phyloP scores from a whole-genome alignment of 1,140 invertebrate genomes.

The Neodiprion fabricii region DNA sequence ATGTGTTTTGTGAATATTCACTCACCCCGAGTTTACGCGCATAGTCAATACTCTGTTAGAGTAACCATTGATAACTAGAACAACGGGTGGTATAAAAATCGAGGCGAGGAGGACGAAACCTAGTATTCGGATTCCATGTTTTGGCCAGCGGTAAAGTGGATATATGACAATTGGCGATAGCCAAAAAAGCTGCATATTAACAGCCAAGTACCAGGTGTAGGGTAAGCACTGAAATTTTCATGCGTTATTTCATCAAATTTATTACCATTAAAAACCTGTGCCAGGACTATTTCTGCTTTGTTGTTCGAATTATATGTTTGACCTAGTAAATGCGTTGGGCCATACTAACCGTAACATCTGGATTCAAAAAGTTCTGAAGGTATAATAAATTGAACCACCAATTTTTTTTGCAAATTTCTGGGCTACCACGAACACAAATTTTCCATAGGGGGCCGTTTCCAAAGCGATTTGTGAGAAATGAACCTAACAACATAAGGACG shows the following conservation, averaged over 20 bases:
- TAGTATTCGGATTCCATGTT: constrained; percentile 13
- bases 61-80: background rate
- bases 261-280: too few relatives aligned
- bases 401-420: constrained; percentile 53
- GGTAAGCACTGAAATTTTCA: constrained; percentile 49
- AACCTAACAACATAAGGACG: constrained; percentile 62
- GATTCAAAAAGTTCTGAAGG: constrained; percentile 65
- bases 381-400: constrained; percentile 70
- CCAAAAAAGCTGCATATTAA: too few relatives aligned
- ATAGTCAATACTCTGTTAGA: background rate
- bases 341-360: constrained; percentile 44
- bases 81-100: background rate
- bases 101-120: background rate
- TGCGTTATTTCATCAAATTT: background rate
- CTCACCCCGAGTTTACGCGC: background rate
- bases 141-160: too few relatives aligned
- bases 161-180: too few relatives aligned
- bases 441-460: constrained; percentile 67
- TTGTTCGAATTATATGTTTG: constrained; percentile 32
- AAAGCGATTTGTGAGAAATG: constrained; percentile 63
- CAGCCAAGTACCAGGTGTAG: too few relatives aligned
- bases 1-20: too few relatives aligned
- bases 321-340: constrained; percentile 18
- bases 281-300: too few relatives aligned
- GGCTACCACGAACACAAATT: constrained; percentile 10